A percentile compares a stretch with the other conserved stretches of the same genome.
These are phyloP conservation scores for Rhopalosiphum maidis DNA, from an alignment of 1,140 invertebrate genomes.

Conservation along the genomic window DNA sequence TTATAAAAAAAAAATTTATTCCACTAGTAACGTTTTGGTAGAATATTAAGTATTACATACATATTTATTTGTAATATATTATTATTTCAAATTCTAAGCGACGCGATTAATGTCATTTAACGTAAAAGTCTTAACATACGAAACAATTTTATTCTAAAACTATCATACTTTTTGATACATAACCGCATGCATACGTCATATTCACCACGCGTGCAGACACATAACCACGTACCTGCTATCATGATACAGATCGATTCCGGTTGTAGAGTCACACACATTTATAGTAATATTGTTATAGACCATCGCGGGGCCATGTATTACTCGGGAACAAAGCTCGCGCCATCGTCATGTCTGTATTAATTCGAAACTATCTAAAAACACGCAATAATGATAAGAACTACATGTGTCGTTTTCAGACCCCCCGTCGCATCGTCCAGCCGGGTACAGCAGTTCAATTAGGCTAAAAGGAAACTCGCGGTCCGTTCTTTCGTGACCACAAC, in stretches of 20 bases:
- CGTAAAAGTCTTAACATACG: neutral
- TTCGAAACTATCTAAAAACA: slow-evolving; percentile 55
- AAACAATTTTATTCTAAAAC: neutral
- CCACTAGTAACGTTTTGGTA: no score
- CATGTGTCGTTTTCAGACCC: slow-evolving; percentile 47
- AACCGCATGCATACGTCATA: neutral
- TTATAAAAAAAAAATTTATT: no score
- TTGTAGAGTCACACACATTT: neutral
- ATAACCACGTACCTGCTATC: neutral
- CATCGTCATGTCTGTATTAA: slow-evolving; percentile 27
- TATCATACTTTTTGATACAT: neutral
- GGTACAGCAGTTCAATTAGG: slow-evolving; percentile 24
- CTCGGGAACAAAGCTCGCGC: neutral
- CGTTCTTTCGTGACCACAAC: slow-evolving; percentile 53
- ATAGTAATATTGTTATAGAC: neutral
- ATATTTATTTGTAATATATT: neutral
- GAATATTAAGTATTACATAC: no score
- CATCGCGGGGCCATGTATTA: neutral
- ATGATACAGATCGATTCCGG: neutral
- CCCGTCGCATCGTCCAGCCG: neutral
- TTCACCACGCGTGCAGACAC: neutral
- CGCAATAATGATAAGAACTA: slow-evolving; percentile 56
- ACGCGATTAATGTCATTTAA: no score
- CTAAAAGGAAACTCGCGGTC: slow-evolving; percentile 47
- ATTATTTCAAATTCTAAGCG: neutral